Percentiles rank a stretch among this genome's conserved stretches.
phyloP scores from a whole-genome alignment of 2,888 invertebrate genomes.

The Furcula furcula region DNA sequence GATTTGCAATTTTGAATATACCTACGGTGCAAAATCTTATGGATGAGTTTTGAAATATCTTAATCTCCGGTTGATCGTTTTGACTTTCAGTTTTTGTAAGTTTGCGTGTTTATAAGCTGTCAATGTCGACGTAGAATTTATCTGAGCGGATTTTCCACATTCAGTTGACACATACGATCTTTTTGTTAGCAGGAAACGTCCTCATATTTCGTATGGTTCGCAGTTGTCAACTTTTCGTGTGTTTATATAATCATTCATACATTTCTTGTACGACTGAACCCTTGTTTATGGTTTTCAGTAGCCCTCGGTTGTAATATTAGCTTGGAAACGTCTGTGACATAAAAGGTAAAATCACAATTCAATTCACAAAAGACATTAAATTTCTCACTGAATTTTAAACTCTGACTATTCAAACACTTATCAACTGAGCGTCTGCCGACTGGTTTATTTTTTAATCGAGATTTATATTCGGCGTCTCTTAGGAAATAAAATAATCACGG shows the following conservation, averaged over 20 bases:
- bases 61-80: too few species aligned
- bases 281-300: conserved; percentile 43
- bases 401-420: conserved; percentile 54
- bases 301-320: conserved; percentile 24
- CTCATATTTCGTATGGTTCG: conserved; percentile 44
- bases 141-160: conserved; percentile 55
- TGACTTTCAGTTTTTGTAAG: too few species aligned
- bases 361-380: conserved; percentile 27
- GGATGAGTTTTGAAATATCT: too few species aligned
- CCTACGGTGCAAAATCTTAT: too few species aligned
- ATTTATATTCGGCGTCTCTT: conserved; percentile 77
- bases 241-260: conserved; percentile 66
- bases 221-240: conserved; percentile 62
- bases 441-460: conserved; percentile 69
- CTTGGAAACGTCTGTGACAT: conserved; percentile 39
- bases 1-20: too few species aligned
- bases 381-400: conserved; percentile 24
- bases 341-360: conserved; percentile 36
- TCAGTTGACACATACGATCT: conserved; percentile 52
- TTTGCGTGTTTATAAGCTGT: too few species aligned
- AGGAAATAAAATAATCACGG: conserved; percentile 82
- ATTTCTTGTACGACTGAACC: conserved; percentile 55
- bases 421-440: conserved; percentile 58
- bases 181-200: conserved; percentile 63
- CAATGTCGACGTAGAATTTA: conserved; percentile 53